Base-by-base conservation (phyloP, 2,113 vertebrate species). In the Columba livia region DNA sequence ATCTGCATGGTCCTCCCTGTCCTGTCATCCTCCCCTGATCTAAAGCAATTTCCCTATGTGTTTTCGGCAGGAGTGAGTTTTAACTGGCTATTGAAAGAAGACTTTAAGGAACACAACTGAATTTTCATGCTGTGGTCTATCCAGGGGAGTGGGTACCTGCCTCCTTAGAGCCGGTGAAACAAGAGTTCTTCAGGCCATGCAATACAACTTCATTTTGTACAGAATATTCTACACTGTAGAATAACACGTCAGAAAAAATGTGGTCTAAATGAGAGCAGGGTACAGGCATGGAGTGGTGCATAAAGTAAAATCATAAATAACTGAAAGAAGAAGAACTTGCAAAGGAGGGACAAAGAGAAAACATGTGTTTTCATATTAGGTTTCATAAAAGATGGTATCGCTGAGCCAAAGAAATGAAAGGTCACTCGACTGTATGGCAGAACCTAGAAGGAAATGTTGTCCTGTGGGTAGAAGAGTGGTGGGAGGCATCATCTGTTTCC, bases 21-120 rank as follows among this genome's bases (percentile, higher is more conserved):
- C 42, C 62, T 34, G 29, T 7, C 67, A 19, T 64, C 54, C 19
- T 64, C 40, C 17, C 38, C 5, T 20, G 10, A 34, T 42, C 44
- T 18, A 4, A 44, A 67, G 58, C 18, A n/a, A 50, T 44, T 64
- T 32, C n/a, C 31, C 36, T 14, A 0, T 0, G 0, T 34, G 3
- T 84, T 90, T 92, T 75, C 19, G 62, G 44, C 34, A 53, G 66
- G 38, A 65, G 17, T 26, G 24, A 2, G 4, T n/a, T 92, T 65
- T 69, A 38, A 21, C n/a, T 79, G 42, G 16, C 42, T 44, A 17
- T 17, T 17, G 36, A 34, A 84, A 28, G 34, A 36, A 80, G 26
- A 36, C 13, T 72, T 75, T 10, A 50, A 57, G 53, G 48, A 54
- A 34, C 8, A 6, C 16, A 36, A 6, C 32, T 53, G 65, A 26